Conservation (phyloP, 2,797 vertebrate species). For the Hypotaenidia okinawae region DNA sequence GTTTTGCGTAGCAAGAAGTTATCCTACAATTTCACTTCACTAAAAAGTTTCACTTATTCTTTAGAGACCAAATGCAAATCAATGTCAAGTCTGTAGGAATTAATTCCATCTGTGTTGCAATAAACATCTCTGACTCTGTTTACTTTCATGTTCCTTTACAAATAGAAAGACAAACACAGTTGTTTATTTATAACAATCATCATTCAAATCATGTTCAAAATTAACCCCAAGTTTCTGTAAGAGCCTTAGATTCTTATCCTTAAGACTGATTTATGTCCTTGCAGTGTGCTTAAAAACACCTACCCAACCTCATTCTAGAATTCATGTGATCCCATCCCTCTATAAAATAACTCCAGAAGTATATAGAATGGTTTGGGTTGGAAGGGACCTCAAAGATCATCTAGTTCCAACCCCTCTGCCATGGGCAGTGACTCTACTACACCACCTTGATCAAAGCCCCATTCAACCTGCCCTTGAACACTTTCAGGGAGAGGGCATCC, state of each 20-base stretch:
- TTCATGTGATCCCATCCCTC: not conserved
- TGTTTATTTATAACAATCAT: not conserved
- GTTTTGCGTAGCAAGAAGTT: not conserved
- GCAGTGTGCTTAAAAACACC: not conserved
- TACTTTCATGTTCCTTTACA: not conserved
- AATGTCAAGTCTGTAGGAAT: not conserved
- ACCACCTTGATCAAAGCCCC: no score
- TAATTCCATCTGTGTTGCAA: not conserved
- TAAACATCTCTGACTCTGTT: not conserved
- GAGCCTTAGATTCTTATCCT: not conserved
- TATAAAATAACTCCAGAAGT: not conserved
- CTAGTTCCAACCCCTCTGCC: no score
- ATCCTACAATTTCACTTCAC: not conserved
- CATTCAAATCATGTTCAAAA: not conserved
- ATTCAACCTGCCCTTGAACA: no score
- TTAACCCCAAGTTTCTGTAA: not conserved
- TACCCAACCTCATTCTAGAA: not conserved
- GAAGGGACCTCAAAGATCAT: no score
- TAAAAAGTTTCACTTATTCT: not conserved
- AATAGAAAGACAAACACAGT: not conserved
- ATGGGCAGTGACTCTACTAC: no score
- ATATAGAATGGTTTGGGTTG: not conserved
- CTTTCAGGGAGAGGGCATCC: no score
- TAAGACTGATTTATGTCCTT: not conserved
- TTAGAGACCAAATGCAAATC: not conserved